These are phyloP conservation scores for Ornithorhynchus anatinus DNA, from an alignment of 2,113 vertebrate species.

Conservation along the genomic window DNA sequence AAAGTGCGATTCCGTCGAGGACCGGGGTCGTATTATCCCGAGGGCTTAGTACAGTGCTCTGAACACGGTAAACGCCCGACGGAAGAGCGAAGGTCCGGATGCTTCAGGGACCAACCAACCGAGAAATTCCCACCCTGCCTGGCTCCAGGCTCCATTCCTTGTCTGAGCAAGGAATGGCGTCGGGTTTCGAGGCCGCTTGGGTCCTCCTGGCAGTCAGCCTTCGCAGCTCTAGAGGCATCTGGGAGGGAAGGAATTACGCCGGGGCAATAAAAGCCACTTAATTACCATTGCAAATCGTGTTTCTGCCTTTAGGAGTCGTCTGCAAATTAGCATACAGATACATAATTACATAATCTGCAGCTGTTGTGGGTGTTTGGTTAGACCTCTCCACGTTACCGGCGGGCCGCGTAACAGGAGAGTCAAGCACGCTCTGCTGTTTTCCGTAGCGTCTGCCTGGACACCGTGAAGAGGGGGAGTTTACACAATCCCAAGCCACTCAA, in stretches of 20 bases:
- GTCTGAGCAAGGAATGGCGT: neutral
- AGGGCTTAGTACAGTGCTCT: too few species aligned
- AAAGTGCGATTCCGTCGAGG: too few species aligned
- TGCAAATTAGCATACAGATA: slow-evolving; percentile 80
- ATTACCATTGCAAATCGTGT: slow-evolving; percentile 81
- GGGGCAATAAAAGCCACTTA: slow-evolving; percentile 73
- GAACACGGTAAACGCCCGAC: too few species aligned
- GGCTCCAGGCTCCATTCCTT: neutral
- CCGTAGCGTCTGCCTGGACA: too few species aligned
- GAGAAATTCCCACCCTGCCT: neutral
- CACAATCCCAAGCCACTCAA: too few species aligned
- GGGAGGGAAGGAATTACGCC: slow-evolving; percentile 77
- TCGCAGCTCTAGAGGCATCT: slow-evolving; percentile 76
- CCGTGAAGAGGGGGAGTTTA: too few species aligned
- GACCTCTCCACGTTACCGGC: slow-evolving; percentile 72
- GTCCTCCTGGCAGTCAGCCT: slow-evolving; percentile 72
- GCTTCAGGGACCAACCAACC: too few species aligned
- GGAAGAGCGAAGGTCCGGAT: too few species aligned
- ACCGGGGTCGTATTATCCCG: too few species aligned
- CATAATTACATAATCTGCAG: slow-evolving; percentile 82
- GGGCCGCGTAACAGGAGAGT: slow-evolving; percentile 70
- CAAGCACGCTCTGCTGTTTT: slow-evolving; percentile 55
- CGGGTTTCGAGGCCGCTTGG: neutral
- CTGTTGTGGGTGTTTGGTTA: slow-evolving; percentile 75
- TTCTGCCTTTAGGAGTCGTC: slow-evolving; percentile 74